Percentiles rank a stretch among this genome's conserved stretches.
Evolutionary conservation across 2,797 vertebrate genomes (phyloP).

Genomic region (Diplodus puntazzo): DNA sequence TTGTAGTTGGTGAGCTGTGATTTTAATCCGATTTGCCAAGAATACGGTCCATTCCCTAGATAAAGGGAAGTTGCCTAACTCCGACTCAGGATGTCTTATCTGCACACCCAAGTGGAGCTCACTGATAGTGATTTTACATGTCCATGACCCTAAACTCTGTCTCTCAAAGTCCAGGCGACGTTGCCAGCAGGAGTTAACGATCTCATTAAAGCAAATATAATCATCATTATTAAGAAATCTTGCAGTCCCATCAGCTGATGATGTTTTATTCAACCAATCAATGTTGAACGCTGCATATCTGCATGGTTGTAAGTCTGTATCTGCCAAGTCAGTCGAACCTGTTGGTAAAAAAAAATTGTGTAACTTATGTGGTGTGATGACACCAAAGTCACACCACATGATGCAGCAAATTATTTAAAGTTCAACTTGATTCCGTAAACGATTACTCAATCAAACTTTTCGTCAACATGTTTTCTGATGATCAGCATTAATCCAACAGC

Average conservation of each 20-base stretch:
- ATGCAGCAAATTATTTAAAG: background rate
- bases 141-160: conserved; percentile 37
- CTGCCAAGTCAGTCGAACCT: background rate
- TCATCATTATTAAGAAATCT: background rate
- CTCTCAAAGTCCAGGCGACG: conserved; percentile 27
- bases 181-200: conserved; percentile 1
- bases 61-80: background rate
- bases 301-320: too few species aligned
- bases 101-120: background rate
- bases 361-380: background rate
- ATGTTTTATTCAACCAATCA: background rate
- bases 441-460: background rate
- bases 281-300: background rate
- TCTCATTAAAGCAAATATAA: background rate
- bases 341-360: too few species aligned
- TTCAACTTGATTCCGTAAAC: background rate
- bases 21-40: background rate
- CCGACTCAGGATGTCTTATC: conserved; percentile 2
- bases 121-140: conserved; percentile 5
- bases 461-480: background rate
- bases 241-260: background rate
- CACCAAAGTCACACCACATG: background rate
- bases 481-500: background rate
- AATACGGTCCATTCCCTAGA: background rate
- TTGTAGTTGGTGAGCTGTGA: background rate